phyloP scores from a whole-genome alignment of 2,797 vertebrate genomes.

The Microctenopoma lineatum region DNA sequence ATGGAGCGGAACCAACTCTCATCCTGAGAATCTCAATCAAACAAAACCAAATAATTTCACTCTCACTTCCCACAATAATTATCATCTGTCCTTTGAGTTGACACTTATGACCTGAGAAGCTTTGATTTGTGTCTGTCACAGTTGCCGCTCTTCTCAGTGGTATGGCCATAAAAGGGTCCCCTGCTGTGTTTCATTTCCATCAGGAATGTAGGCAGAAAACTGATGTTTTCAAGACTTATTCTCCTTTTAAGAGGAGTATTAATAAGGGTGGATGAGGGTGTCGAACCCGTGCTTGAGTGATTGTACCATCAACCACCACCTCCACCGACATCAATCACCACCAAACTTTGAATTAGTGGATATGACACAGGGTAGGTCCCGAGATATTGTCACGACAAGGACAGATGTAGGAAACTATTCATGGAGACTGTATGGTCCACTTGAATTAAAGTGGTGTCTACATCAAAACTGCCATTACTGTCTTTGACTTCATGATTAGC shows the following conservation, averaged over 20 bases:
- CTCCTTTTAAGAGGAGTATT: slow-evolving; percentile 69
- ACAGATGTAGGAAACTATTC: slow-evolving; percentile 77
- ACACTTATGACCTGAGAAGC: slow-evolving; percentile 3
- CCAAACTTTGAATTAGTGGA: slow-evolving; percentile 75
- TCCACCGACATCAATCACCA: slow-evolving; percentile 78
- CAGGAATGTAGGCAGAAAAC: slow-evolving; percentile 40
- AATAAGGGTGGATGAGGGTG: slow-evolving; percentile 70
- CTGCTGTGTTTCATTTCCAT: slow-evolving; percentile 52
- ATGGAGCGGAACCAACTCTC: slow-evolving; percentile 3
- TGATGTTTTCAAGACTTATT: slow-evolving; percentile 40
- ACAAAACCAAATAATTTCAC: background rate
- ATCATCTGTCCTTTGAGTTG: slow-evolving; percentile 14
- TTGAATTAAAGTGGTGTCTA: slow-evolving; percentile 54
- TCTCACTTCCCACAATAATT: slow-evolving; percentile 25
- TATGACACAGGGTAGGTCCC: slow-evolving; percentile 67
- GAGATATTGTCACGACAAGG: slow-evolving; percentile 65
- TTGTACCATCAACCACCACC: slow-evolving; percentile 70
- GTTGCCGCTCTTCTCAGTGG: slow-evolving; percentile 15
- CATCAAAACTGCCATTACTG: slow-evolving; percentile 34
- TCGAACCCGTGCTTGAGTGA: slow-evolving; percentile 72
- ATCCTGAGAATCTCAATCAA: slow-evolving; percentile 4
- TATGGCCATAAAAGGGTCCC: slow-evolving; percentile 33
- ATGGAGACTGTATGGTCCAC: slow-evolving; percentile 55
- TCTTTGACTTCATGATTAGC: slow-evolving; percentile 39
- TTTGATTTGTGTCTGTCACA: slow-evolving; percentile 25